Conservation (phyloP, 2,888 invertebrate species). For the Proisotoma minuta region DNA sequence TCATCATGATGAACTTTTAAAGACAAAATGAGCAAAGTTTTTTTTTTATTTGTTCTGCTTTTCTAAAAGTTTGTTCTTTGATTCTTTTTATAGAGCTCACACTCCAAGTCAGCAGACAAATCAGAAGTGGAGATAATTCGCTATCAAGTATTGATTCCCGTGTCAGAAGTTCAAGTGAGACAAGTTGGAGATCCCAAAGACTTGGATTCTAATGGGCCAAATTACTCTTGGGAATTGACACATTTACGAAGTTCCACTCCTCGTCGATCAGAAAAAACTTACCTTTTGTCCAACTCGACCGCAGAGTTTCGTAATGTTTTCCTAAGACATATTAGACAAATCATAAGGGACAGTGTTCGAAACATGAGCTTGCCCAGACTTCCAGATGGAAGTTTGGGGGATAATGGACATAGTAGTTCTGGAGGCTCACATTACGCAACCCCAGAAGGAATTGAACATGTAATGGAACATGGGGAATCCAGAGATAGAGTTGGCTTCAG, state of each 20-base stretch:
- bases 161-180: constrained; percentile 93
- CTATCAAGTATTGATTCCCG: constrained; percentile 93
- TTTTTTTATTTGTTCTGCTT: too few species aligned
- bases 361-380: constrained; percentile 87
- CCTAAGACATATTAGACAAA: constrained; percentile 92
- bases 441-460: constrained; percentile 39
- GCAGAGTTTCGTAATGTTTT: constrained; percentile 95
- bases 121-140: constrained; percentile 92
- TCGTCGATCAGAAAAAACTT: constrained; percentile 90
- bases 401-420: constrained; percentile 21
- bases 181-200: constrained; percentile 83
- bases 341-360: constrained; percentile 91
- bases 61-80: too few species aligned
- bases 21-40: too few species aligned
- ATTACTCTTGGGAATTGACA: constrained; percentile 95
- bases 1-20: too few species aligned
- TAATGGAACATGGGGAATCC: constrained; percentile 31
- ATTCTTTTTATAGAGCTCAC: constrained; percentile 65
- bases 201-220: constrained; percentile 63
- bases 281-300: constrained; percentile 88
- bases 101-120: constrained; percentile 67
- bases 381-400: constrained; percentile 48
- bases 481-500: not conserved
- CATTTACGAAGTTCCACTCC: constrained; percentile 90
- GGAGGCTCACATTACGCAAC: constrained; percentile 42